Evolutionary conservation across 2,888 invertebrate genomes (phyloP).

Genomic region (Deladenus siricidicola): DNA sequence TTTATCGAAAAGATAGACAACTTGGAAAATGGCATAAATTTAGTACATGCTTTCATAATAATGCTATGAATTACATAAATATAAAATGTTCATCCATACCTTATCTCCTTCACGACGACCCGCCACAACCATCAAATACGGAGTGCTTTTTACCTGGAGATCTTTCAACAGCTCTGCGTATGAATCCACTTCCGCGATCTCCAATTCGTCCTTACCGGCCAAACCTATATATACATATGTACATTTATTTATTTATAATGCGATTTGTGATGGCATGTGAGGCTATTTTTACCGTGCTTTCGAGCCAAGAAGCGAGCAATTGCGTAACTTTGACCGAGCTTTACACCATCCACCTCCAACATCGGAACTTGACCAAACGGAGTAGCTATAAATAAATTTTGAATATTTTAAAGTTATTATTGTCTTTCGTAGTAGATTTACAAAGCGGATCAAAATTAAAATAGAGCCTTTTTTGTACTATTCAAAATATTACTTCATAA

Average conservation of each 20-base stretch:
- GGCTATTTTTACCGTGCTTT: constrained; percentile 42
- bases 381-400: constrained; percentile 10
- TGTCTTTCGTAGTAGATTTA: background rate
- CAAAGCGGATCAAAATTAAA: background rate
- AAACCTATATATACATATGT: constrained; percentile 6
- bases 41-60: too few species aligned
- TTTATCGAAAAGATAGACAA: too few species aligned
- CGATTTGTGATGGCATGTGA: too few species aligned
- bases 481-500: too few species aligned
- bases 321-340: constrained; percentile 39
- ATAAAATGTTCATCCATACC: too few species aligned
- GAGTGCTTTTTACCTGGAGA: background rate
- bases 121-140: background rate
- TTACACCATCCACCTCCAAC: constrained; percentile 42
- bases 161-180: background rate
- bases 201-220: constrained; percentile 7
- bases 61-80: background rate
- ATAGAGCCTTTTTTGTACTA: background rate
- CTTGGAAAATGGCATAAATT: too few species aligned
- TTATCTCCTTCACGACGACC: background rate
- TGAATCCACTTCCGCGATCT: constrained; percentile 1
- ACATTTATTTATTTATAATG: too few species aligned
- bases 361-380: constrained; percentile 47
- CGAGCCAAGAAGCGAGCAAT: constrained; percentile 41
- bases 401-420: background rate